Evolutionary conservation across 2,888 invertebrate species (phyloP).

Genomic region (Mystacides longicornis): DNA sequence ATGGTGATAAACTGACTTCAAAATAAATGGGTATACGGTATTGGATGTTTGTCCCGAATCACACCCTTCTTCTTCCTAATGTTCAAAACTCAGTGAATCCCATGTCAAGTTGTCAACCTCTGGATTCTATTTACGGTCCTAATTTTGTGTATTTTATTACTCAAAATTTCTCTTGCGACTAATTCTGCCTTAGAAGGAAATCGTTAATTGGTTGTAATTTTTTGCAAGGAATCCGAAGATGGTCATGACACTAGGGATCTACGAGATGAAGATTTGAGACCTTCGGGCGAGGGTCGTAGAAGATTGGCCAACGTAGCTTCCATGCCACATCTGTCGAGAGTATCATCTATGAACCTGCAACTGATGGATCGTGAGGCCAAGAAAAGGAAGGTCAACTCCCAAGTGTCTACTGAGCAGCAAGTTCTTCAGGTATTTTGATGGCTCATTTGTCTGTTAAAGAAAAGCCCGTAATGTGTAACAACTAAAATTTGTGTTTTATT

Average conservation of each 20-base stretch:
- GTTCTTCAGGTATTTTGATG: conserved; percentile 6
- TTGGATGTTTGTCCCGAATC: too few species aligned
- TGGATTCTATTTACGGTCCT: too few species aligned
- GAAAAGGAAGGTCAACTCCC: conserved; percentile 50
- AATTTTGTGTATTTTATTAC: too few species aligned
- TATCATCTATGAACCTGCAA: conserved; percentile 78
- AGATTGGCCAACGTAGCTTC: conserved; percentile 66
- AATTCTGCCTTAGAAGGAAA: too few species aligned
- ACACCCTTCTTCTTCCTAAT: too few species aligned
- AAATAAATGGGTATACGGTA: too few species aligned
- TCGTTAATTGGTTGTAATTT: too few species aligned
- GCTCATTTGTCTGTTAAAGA: too few species aligned
- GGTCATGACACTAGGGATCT: conserved; percentile 64
- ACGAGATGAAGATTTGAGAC: conserved; percentile 60
- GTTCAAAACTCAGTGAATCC: too few species aligned
- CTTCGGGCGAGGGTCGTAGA: conserved; percentile 47
- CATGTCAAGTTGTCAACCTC: too few species aligned
- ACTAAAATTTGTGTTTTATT: background rate
- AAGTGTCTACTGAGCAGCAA: conserved; percentile 27
- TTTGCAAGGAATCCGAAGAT: conserved; percentile 66
- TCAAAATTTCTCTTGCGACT: too few species aligned
- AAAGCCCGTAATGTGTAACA: background rate
- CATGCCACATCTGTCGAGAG: conserved; percentile 73
- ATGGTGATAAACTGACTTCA: too few species aligned
- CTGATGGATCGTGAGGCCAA: conserved; percentile 67